Conservation (phyloP, 2,888 invertebrate genomes). For the Hydropsyche betteni region DNA sequence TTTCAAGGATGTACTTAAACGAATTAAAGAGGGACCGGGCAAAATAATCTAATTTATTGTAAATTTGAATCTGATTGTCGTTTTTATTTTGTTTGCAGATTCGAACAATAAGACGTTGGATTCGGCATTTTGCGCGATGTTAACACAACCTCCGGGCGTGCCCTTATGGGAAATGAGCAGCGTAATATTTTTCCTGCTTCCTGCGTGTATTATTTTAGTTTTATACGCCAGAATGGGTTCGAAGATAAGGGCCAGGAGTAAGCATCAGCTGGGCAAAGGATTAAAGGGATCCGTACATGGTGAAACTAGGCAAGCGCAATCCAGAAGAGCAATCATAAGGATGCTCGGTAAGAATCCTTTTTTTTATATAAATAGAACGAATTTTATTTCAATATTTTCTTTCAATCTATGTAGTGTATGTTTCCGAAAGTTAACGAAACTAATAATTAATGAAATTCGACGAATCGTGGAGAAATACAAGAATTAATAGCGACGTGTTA, state of each 20-base stretch:
- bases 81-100: slow-evolving; percentile 55
- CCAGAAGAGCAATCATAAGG: slow-evolving; percentile 77
- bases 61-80: not conserved
- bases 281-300: slow-evolving; percentile 75
- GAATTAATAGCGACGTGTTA: too few relatives aligned
- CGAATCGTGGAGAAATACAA: too few relatives aligned
- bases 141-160: slow-evolving; percentile 66
- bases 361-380: too few relatives aligned
- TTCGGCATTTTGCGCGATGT: slow-evolving; percentile 83
- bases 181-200: slow-evolving; percentile 82
- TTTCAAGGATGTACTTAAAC: slow-evolving; percentile 25
- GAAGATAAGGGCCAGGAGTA: slow-evolving; percentile 67
- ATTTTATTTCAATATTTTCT: too few relatives aligned
- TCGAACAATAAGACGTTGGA: slow-evolving; percentile 67
- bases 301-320: slow-evolving; percentile 74
- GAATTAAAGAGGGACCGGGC: slow-evolving; percentile 5
- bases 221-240: slow-evolving; percentile 83
- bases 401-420: too few relatives aligned
- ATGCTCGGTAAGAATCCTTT: slow-evolving; percentile 75
- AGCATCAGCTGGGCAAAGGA: slow-evolving; percentile 61
- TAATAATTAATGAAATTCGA: too few relatives aligned
- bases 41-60: not conserved
- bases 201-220: slow-evolving; percentile 75
- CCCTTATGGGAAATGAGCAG: slow-evolving; percentile 84
- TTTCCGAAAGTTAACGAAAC: too few relatives aligned